Evolutionary conservation across 2,797 vertebrate genomes (phyloP).

Genomic region (Enteromius afrohamiltoni): DNA sequence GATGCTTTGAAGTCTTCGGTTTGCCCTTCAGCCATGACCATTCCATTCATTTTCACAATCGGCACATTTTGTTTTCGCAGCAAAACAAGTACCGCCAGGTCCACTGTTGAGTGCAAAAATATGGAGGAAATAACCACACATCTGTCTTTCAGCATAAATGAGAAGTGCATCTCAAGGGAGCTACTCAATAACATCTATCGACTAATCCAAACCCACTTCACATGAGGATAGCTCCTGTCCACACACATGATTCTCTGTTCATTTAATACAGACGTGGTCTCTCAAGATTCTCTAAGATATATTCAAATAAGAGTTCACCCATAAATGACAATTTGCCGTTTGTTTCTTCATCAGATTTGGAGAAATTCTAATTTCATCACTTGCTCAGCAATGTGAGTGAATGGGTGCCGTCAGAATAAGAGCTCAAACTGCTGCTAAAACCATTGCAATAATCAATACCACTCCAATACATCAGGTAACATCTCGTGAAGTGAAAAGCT

Average conservation of each 20-base stretch:
- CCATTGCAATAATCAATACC: neutral
- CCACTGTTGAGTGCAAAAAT: neutral
- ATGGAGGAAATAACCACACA: neutral
- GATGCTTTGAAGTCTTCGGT: conserved; percentile 40
- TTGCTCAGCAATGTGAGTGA: neutral
- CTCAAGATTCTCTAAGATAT: neutral
- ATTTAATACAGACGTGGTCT: neutral
- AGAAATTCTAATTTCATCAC: neutral
- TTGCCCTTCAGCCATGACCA: conserved; percentile 41
- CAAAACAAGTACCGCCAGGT: conserved; percentile 24
- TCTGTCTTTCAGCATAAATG: neutral
- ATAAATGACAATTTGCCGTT: neutral
- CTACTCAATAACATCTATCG: neutral
- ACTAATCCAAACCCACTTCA: neutral
- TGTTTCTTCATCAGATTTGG: neutral
- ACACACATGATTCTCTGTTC: neutral
- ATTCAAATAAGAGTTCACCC: neutral
- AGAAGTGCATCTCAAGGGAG: conserved; percentile 18
- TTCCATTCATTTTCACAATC: conserved; percentile 55
- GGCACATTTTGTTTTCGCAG: conserved; percentile 58
- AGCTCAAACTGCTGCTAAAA: neutral
- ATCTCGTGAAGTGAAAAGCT: neutral
- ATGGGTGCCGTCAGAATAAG: neutral
- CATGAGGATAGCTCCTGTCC: neutral
- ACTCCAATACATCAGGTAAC: neutral